Base-by-base conservation (phyloP, 2,888 invertebrate species). In the Corythucha ciliata region DNA sequence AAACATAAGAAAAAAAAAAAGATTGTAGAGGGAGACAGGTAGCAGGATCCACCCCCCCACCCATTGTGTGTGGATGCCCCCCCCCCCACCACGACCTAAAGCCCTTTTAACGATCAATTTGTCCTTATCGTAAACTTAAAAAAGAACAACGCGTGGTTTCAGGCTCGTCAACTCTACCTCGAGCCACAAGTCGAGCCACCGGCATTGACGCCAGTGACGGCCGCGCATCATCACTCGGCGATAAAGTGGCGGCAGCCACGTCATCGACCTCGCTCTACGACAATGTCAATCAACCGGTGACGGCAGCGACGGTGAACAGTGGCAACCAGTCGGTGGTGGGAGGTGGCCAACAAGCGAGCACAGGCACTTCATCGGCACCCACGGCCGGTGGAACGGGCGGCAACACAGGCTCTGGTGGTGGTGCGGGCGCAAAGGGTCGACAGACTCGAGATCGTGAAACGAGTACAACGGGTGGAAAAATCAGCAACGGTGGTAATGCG, bases 181-280 rank as follows among this genome's bases (percentile, higher is more conserved):
- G 89, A 63, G 80, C 83, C 16, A 76, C 79, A 18, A 77, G 83
- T 58, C 77, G 83, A 59, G 77, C 80, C 25, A 77, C 78, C 36
- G 83, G 82, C 54, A 57, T 54, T 8, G 83, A 82, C 54, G 57
- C 53, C 8, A 46, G 44, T 20, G 58, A 60, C 40, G 60, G 60
- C 2, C 37, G 60, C 37, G 53, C 53, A 27, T 58, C 59, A 6
- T 57, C 57, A 0, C 53, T 58, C 14, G 60, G 60, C 18, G 60
- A 60, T 52, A 60, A 60, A 52, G 84, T 87, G 53, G 80, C 84
- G 42, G 81, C 85, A 24, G 87, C 87, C 46, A 85, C 88, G n/a
- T 88, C 87, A 57, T 86, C 86, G 61, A 86, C 86, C 32, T 88
- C 88, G 48, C 77, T 91, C 41, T 88, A 89, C 66, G 89, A 89